Base-by-base conservation (phyloP, 2,888 invertebrate species). In the Osmoderma eremita region DNA sequence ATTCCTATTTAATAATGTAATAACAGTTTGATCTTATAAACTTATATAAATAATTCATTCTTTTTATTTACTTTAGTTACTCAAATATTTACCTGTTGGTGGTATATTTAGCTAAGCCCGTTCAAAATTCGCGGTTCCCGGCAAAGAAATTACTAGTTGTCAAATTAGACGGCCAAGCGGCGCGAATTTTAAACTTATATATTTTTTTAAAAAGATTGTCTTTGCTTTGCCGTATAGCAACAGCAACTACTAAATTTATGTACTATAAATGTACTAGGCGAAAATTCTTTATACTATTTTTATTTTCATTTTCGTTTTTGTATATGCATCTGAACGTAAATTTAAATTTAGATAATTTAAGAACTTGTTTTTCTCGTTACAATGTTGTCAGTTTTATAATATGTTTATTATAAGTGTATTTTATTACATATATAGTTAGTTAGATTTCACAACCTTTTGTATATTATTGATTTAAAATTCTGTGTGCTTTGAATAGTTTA, bases 371-470 rank as follows among this genome's bases (percentile, higher is more conserved):
- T 24, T 50, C 24, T 50, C 24, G 12, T 24, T 50, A 22, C 22
- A 56, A 20, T 48, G 48, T 48, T 48, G 48, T 56, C 41, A n/a
- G 41, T 39, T 50, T 50, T 53, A 18, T 53, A 20, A 18, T 39
- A 39, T 12, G 17, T 39, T 12, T 54, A 13, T n/a, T 54, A 54
- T 39, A 54, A 12, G 22, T 5, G 24, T 22, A 13, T 20, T 20
- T n/a, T 72, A 45, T 61, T 65, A 54, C 45, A 56, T 67, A 56
- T 53, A 63, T 68, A 73, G 67, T 73, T 75, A 72, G 70, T 76
- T 74, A 75, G 71, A 71, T 74, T 74, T 80, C 80, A 80, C 80
- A 80, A 80, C 79, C 80, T 74, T 80, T 75, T 71, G 41, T 56
- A 41, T 56, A 56, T 78, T 78, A 76, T 78, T 78, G 78, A 78